Base-by-base conservation (phyloP, 2,797 vertebrate species). In the Poecilia wingei region DNA sequence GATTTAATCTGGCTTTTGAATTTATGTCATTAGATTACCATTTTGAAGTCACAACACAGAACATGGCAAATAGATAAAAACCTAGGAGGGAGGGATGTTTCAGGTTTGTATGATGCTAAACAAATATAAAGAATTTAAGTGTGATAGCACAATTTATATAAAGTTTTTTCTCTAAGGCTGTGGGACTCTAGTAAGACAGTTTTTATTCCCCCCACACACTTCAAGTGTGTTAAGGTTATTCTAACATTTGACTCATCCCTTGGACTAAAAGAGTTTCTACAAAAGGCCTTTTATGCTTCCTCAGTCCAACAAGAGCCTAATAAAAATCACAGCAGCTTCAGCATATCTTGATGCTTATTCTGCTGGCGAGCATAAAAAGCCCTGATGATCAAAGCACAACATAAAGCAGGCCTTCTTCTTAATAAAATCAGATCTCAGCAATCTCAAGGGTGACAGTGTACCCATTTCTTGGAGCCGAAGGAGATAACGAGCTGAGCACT, bases 391-490 rank as follows among this genome's bases (percentile, higher is more conserved):
- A 90, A 89, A 90, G 90, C 79, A 78, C 82, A 88, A 77, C 78
- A 87, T 55, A 75, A 73, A 87, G 72, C 79, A 76, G 78, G 78
- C 75, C 77, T 81, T 81, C 79, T 78, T 81, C 79, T 87, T 72
- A 83, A 76, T 73, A 74, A 87, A 90, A 86, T 86, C 83, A 80
- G 82, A 89, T 88, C 85, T 87, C 86, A 91, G 89, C 90, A 90
- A 72, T 88, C 89, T 91, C 22, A 4, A 80, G 79, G 85, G 85
- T 84, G 84, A 88, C 88, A 79, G 78, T 61, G 25, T 74, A 82
- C 86, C 87, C 47, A 71, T 82, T 86, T 87, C 76, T 87, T 69
- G 68, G 75, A 79, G 81, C 84, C 71, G 69, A 73, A 78, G 81
- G 77, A 87, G 87, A 91, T 90, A 91, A 92, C 79, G 80, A 84